Evolutionary conservation across 2,888 invertebrate genomes (phyloP), one percentile per base, ranked within the genome.

Genomic region (Fissipunctia ypsillon): DNA sequence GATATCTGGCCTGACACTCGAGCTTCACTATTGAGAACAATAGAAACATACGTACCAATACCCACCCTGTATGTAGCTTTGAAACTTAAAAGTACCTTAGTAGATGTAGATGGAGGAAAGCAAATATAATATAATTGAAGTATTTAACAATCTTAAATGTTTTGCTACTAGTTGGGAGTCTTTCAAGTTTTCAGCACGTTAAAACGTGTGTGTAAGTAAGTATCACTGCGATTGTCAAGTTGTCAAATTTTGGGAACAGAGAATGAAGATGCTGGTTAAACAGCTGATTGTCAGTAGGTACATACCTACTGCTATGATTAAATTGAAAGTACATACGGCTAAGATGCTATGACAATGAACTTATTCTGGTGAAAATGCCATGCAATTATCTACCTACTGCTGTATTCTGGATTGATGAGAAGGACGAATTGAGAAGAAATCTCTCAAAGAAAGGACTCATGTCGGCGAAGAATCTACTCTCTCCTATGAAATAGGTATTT

Each of bases 1-100:
- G 78, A 74, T 73, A 83, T 79, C 76, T 73, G 64, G 76, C 60
- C 74, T 78, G 85, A 77, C 73, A 86, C 71, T 81, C 41, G 78
- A 88, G 72, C 52, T 66, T 22, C 45, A 41, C 73, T 71, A 65
- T 72, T 80, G 73, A 73, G 72, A 61, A 60, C 69, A 72, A 74
- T 78, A 65, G 73, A 59, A 80, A 65, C 61, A 48, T 28, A 56
- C 60, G 14, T 65, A 31, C 2, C 22, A 3, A 54, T 65, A 38
- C 1, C 22, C n/a, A 31, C 63, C 14, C 22, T 31, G 9, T n/a
- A 31, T 19, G 52, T 31, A 41, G 48, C 31, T 25, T 48, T 41
- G 48, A 31, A 38, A 45, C n/a, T 31, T 43, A 45, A 35, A 16
- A 45, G 7, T 56, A 19, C 6, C 22, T 38, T 12, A 28, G 16